phyloP scores from a whole-genome alignment of 1,140 invertebrate genomes.

The Polypedilum vanderplanki region DNA sequence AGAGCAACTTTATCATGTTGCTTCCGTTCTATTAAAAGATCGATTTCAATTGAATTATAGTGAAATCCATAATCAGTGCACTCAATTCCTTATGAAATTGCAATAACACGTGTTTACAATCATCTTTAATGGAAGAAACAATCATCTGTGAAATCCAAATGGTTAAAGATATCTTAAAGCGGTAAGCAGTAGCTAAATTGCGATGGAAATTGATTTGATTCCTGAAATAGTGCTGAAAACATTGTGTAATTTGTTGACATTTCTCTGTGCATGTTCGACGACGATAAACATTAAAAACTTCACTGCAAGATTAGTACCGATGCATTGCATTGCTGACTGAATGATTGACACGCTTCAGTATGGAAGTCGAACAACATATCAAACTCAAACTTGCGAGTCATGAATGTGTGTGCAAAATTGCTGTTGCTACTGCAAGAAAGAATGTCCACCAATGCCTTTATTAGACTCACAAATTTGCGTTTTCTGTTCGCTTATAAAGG shows the following conservation, averaged over 20 bases:
- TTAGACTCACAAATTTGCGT: conserved; percentile 22
- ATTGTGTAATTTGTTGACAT: conserved; percentile 19
- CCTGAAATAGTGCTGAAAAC: conserved; percentile 3
- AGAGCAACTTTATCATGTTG: background rate
- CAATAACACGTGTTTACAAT: conserved; percentile 9
- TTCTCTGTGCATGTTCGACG: background rate
- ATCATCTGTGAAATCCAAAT: conserved; percentile 12
- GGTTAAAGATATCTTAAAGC: background rate
- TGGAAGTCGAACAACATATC: background rate
- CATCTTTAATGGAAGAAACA: conserved; percentile 15
- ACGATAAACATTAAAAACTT: background rate
- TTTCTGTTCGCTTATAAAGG: background rate
- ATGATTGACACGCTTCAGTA: conserved; percentile 24
- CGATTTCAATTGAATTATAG: background rate
- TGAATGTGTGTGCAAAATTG: conserved; percentile 8
- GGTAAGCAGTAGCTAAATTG: background rate
- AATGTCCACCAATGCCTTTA: conserved; percentile 4
- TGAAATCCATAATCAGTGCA: background rate
- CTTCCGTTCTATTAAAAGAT: background rate
- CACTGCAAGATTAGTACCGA: background rate
- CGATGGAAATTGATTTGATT: conserved; percentile 18
- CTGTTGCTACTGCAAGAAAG: background rate
- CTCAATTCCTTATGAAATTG: background rate
- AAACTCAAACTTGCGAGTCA: background rate
- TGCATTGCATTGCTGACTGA: background rate